Conservation (phyloP, 2,113 vertebrate genomes). For the Thymallus thymallus region DNA sequence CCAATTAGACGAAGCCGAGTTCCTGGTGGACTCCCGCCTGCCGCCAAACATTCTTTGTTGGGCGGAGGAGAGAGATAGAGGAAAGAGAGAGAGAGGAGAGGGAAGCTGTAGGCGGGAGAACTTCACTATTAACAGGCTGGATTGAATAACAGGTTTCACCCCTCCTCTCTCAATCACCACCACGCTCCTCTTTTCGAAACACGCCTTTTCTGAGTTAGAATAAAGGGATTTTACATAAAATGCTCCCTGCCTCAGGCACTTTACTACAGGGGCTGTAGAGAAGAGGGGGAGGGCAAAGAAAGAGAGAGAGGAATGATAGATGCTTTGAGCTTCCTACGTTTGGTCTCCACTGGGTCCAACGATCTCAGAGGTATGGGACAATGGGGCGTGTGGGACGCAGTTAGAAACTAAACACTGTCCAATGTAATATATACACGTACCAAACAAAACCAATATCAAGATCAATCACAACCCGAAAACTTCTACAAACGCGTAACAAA, state of each 20-base stretch:
- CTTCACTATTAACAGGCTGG: conserved; percentile 30
- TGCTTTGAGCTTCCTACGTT: neutral
- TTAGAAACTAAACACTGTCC: neutral
- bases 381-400: too few relatives aligned
- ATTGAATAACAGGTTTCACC: conserved; percentile 30
- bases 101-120: conserved; percentile 14
- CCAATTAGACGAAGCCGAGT: conserved; percentile 44
- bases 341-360: neutral
- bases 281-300: neutral
- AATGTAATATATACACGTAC: neutral
- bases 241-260: conserved; percentile 28
- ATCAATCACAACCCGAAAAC: neutral
- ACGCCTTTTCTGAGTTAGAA: neutral
- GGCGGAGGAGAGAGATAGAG: neutral
- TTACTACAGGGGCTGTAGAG: conserved; percentile 38
- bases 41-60: too few relatives aligned
- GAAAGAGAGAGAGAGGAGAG: neutral
- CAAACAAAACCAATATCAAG: neutral
- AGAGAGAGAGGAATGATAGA: neutral
- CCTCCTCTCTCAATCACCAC: conserved; percentile 14
- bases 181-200: conserved; percentile 12
- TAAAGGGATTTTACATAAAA: conserved; percentile 34
- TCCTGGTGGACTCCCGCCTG: conserved; percentile 1
- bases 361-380: neutral
- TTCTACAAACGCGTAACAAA: neutral